A percentile compares a stretch with the other conserved stretches of the same genome.
Conservation (phyloP, 2,888 invertebrate genomes). For the Synanthedon andrenaeformis region DNA sequence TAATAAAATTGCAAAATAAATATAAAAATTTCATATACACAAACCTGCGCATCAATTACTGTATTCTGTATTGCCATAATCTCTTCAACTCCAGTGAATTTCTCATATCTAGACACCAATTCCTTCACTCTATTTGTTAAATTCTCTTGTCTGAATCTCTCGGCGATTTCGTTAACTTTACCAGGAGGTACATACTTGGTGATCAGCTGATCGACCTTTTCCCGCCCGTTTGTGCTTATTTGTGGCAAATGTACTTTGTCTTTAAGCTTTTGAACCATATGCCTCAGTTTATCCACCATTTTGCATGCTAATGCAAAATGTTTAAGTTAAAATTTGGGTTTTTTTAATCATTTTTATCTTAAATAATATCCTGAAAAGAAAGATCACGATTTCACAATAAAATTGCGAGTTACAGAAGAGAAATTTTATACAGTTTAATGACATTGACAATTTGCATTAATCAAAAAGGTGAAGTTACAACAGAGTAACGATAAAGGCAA, state of each 20-base stretch:
- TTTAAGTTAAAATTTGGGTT: constrained; percentile 15
- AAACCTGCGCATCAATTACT: constrained; percentile 76
- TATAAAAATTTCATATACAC: neutral
- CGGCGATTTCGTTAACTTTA: constrained; percentile 46
- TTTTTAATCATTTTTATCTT: constrained; percentile 14
- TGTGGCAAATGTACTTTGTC: constrained; percentile 43
- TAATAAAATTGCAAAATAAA: neutral
- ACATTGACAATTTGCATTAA: too few species aligned
- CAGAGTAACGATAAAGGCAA: neutral
- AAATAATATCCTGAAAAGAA: constrained; percentile 15
- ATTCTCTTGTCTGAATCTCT: constrained; percentile 44
- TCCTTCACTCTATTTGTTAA: constrained; percentile 48
- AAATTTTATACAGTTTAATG: too few species aligned
- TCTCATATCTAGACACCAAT: constrained; percentile 74
- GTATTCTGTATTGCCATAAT: constrained; percentile 80
- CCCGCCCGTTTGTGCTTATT: constrained; percentile 27
- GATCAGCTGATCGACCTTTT: constrained; percentile 50
- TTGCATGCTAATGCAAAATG: constrained; percentile 34
- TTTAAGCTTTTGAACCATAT: constrained; percentile 43
- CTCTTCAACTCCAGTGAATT: constrained; percentile 81
- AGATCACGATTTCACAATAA: too few species aligned
- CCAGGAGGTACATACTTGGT: constrained; percentile 45
- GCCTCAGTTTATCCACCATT: constrained; percentile 56
- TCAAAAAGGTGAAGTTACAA: neutral
- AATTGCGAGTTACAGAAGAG: too few species aligned